phyloP scores from a whole-genome alignment of 2,797 vertebrate species.

The Prionace glauca region DNA sequence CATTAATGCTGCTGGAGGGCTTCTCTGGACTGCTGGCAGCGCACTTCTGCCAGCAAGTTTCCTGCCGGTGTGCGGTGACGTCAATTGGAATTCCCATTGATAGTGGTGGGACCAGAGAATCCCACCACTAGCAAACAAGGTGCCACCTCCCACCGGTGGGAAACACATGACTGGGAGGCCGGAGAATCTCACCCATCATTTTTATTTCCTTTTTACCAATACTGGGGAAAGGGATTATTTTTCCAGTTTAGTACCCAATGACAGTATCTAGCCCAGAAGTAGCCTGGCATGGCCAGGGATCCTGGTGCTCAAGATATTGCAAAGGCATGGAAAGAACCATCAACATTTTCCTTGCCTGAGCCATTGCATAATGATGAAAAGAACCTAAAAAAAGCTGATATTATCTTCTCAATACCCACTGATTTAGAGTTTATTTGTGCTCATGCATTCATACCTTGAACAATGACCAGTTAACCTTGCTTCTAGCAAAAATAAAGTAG shows the following conservation, averaged over 20 bases:
- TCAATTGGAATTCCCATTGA: too few species aligned
- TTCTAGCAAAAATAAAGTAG: not conserved
- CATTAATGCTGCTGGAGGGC: too few species aligned
- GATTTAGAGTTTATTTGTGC: not conserved
- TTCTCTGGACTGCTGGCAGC: too few species aligned
- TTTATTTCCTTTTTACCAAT: too few species aligned
- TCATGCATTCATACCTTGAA: not conserved
- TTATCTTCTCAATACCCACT: not conserved
- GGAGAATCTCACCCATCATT: too few species aligned
- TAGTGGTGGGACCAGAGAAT: too few species aligned
- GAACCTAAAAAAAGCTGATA: not conserved
- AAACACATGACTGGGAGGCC: too few species aligned
- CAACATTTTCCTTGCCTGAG: not conserved
- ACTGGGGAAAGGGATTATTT: not conserved
- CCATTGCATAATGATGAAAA: not conserved
- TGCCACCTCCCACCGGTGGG: too few species aligned
- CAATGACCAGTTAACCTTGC: not conserved
- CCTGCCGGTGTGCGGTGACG: too few species aligned
- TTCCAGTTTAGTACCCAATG: not conserved
- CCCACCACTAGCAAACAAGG: too few species aligned
- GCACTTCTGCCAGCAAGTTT: too few species aligned
- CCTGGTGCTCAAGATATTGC: not conserved
- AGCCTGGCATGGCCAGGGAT: not conserved
- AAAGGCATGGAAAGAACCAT: not conserved
- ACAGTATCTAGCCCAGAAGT: not conserved